Evolutionary conservation across 1,140 invertebrate genomes (phyloP).

Genomic region (Subanguina moxae): DNA sequence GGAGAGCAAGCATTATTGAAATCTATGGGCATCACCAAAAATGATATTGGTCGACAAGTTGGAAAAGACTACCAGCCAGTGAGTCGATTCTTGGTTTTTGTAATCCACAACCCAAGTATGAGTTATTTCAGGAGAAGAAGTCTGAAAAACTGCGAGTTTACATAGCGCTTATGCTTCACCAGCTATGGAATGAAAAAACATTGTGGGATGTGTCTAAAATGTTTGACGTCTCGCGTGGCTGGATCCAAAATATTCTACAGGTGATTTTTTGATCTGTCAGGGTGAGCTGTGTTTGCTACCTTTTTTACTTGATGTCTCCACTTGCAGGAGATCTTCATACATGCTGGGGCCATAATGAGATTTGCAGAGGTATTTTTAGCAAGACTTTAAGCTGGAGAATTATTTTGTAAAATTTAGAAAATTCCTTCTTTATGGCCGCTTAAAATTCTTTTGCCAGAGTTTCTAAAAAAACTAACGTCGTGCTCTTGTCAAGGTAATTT

Average conservation of each 20-base stretch:
- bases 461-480: slow-evolving; percentile 19
- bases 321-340: background rate
- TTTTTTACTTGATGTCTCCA: background rate
- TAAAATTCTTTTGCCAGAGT: slow-evolving; percentile 26
- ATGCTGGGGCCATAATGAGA: slow-evolving; percentile 31
- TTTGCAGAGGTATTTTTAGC: slow-evolving; percentile 28
- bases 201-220: slow-evolving; percentile 30
- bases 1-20: background rate
- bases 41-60: background rate
- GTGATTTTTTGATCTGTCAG: background rate
- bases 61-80: slow-evolving; percentile 4
- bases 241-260: slow-evolving; percentile 32
- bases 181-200: slow-evolving; percentile 25
- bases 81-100: background rate
- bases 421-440: slow-evolving; percentile 34
- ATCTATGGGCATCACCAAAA: slow-evolving; percentile 7
- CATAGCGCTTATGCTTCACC: slow-evolving; percentile 32
- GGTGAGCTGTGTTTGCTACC: background rate
- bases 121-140: slow-evolving; percentile 19
- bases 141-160: slow-evolving; percentile 26
- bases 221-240: slow-evolving; percentile 36
- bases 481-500: slow-evolving; percentile 9
- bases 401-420: slow-evolving; percentile 20
- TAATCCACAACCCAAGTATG: background rate
- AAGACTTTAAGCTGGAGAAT: too few relatives aligned